A percentile compares a stretch with the other conserved stretches of the same genome.
phyloP scores from a whole-genome alignment of 1,140 invertebrate species.

The Riptortus pedestris region DNA sequence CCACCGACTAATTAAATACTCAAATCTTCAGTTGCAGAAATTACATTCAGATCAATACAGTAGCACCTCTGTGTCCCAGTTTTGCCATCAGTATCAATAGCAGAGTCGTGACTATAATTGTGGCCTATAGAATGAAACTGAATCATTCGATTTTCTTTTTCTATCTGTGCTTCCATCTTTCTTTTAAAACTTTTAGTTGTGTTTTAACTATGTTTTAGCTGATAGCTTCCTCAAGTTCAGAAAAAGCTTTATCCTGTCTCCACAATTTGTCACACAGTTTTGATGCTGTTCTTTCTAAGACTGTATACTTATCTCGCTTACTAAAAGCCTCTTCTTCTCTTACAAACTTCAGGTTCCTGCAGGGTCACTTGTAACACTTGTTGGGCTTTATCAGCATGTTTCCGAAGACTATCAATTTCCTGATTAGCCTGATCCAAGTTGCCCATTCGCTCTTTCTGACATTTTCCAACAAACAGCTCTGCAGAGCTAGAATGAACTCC shows the following conservation, averaged over 20 bases:
- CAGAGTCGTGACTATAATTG: conserved; percentile 61
- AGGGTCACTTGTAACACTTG: conserved; percentile 64
- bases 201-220: too few species aligned
- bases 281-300: conserved; percentile 87
- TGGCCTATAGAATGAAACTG: conserved; percentile 45
- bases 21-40: conserved; percentile 57
- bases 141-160: conserved; percentile 47
- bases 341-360: conserved; percentile 78
- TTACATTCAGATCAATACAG: conserved; percentile 41
- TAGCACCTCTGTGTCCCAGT: conserved; percentile 60
- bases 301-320: conserved; percentile 88
- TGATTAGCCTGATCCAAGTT: too few species aligned
- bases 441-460: conserved; percentile 56
- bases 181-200: conserved; percentile 42
- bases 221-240: conserved; percentile 77
- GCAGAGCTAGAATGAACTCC: conserved; percentile 35
- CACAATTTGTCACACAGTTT: conserved; percentile 86
- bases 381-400: conserved; percentile 72
- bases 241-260: conserved; percentile 83
- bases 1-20: conserved; percentile 75
- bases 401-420: conserved; percentile 74
- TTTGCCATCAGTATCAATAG: conserved; percentile 68
- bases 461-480: conserved; percentile 38
- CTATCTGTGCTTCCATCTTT: conserved; percentile 60
- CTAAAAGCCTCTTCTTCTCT: conserved; percentile 61